phyloP scores from a whole-genome alignment of 1,140 invertebrate genomes.

The Tetraneura akinire region DNA sequence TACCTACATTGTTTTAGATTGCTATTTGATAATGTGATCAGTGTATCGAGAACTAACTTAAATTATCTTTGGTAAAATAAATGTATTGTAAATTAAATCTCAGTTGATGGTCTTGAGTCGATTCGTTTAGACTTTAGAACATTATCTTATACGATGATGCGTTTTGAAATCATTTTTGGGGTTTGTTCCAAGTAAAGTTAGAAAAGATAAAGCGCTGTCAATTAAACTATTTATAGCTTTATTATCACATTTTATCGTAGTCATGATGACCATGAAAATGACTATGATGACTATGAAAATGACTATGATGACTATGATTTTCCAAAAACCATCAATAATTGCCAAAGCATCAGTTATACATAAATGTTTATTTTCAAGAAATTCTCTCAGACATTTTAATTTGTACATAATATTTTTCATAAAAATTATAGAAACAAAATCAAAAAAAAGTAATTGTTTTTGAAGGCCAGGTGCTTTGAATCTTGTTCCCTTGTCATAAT shows the following conservation, averaged over 20 bases:
- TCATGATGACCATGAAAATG: too few species aligned
- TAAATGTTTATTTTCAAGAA: neutral
- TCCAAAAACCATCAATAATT: neutral
- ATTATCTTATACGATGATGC: neutral
- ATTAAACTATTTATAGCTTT: conserved; percentile 4
- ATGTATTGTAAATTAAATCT: neutral
- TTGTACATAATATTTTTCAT: conserved; percentile 39
- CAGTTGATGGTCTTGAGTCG: neutral
- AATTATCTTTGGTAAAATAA: conserved; percentile 18
- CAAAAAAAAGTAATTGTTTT: conserved; percentile 18
- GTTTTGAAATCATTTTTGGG: neutral
- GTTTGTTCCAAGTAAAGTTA: conserved; percentile 19
- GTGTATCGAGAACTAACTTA: conserved; percentile 10
- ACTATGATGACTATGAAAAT: too few species aligned
- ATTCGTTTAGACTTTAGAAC: conserved; percentile 14
- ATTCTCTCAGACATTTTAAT: conserved; percentile 5
- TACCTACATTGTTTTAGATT: conserved; percentile 1
- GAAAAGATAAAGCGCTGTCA: conserved; percentile 1
- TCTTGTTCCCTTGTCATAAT: neutral
- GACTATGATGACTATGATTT: too few species aligned
- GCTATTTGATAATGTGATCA: conserved; percentile 4
- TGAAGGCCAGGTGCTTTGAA: neutral
- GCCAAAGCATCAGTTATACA: neutral
- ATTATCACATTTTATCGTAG: neutral
- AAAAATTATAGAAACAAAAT: conserved; percentile 19